Evolutionary conservation across 2,113 vertebrate species (phyloP), one percentile per base, ranked within the genome.

Genomic region (Dunckerocampus dactyliophorus): DNA sequence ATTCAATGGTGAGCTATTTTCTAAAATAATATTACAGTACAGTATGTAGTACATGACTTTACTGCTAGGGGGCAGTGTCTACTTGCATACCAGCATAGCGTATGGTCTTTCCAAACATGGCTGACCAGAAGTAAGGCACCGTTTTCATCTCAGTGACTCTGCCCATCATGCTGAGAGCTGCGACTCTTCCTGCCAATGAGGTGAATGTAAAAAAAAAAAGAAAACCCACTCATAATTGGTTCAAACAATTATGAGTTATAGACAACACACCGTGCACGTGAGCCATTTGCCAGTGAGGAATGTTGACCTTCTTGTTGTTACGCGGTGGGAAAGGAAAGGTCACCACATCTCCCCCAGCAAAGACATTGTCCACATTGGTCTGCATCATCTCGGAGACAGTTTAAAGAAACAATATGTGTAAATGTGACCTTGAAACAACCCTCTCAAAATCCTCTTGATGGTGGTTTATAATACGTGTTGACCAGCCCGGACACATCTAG

Each of bases 241-340:
- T 12, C 8, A 4, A 10, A 31, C n/a, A 58, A 24, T 24, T 57
- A 49, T 50, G 13, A 31, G 20, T 0, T 13, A 51, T 54, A 34
- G 50, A n/a, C 17, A 15, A 59, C 55, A 61, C 67, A 99, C 97
- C 96, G 1, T 99, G 96, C 50, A 92, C 93, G 13, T 99, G 96
- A 46, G 96, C 96, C 94, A 98, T 99, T 87, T 99, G 97, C 97
- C 97, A 99, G 84, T 98, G 95, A 53, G 96, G 95, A 60, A 98
- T 92, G 39, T 98, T 99, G 82, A 95, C 94, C 84, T 95, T 99
- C 89, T 97, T 96, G 66, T 95, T 97, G 75, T 93, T 94, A 60
- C 97, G 93, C 55, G 93, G 85, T 4, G 88, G 86, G 65, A 99
- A 80, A 0, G 97, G 97, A 81, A 98, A 98, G 0, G 76, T 90